Percentiles rank a stretch among this genome's conserved stretches.
Conservation (phyloP, 2,888 invertebrate species). For the Isotomurus palustris region DNA sequence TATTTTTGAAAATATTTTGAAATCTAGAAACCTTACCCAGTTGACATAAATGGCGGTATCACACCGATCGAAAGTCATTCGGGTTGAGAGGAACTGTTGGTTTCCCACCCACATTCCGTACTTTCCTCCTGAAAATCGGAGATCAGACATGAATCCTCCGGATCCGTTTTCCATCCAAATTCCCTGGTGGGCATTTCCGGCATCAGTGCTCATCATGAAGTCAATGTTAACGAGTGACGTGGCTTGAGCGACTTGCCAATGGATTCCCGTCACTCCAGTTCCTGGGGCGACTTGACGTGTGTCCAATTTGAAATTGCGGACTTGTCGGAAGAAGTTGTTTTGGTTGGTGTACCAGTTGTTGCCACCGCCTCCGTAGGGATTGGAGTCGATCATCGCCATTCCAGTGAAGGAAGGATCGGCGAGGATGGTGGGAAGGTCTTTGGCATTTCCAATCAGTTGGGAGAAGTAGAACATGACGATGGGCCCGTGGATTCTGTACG, state of each 20-base stretch:
- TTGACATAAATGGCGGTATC: conserved; percentile 40
- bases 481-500: conserved; percentile 30
- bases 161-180: conserved; percentile 43
- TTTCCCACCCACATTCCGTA: conserved; percentile 42
- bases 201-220: conserved; percentile 28
- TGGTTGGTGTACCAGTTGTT: conserved; percentile 38
- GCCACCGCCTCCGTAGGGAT: conserved; percentile 36
- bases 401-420: conserved; percentile 32
- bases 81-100: conserved; percentile 38
- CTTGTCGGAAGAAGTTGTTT: conserved; percentile 43
- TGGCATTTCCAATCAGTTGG: conserved; percentile 39
- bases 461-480: conserved; percentile 43
- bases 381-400: conserved; percentile 37
- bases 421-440: conserved; percentile 27
- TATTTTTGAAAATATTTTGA: not conserved
- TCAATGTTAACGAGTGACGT: conserved; percentile 36
- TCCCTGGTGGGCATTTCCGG: conserved; percentile 30
- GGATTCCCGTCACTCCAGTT: conserved; percentile 29
- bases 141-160: conserved; percentile 42
- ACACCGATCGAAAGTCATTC: conserved; percentile 30
- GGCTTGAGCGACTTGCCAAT: conserved; percentile 44
- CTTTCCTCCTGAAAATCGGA: conserved; percentile 35
- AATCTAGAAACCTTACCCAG: conserved; percentile 38
- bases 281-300: conserved; percentile 22
- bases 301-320: conserved; percentile 38